A percentile compares a stretch with the other conserved stretches of the same genome.
phyloP scores from a whole-genome alignment of 1,140 invertebrate genomes.

The Eubasilissa regina region DNA sequence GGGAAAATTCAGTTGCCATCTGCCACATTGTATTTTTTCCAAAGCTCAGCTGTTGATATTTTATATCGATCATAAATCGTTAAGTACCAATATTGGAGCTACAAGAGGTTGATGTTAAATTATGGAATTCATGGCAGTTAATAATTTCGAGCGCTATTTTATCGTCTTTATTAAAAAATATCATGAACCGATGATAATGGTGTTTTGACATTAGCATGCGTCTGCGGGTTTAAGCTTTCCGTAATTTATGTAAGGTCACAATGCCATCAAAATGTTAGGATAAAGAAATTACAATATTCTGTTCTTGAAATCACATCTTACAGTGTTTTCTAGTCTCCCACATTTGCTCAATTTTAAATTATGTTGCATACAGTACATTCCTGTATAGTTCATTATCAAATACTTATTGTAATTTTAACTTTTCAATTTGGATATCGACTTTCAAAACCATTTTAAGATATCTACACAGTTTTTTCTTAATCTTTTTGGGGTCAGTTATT shows the following conservation, averaged over 20 bases:
- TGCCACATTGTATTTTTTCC: conserved; percentile 48
- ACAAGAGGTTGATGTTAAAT: not conserved
- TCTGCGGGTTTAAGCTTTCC: not conserved
- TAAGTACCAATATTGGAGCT: not conserved
- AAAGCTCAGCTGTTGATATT: conserved; percentile 46
- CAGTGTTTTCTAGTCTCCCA: too few relatives aligned
- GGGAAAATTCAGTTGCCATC: conserved; percentile 37
- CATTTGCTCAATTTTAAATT: not conserved
- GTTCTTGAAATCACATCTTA: not conserved
- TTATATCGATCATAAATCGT: conserved; percentile 33
- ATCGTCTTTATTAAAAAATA: not conserved
- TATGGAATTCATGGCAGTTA: not conserved
- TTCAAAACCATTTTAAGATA: too few relatives aligned
- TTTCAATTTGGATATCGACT: too few relatives aligned
- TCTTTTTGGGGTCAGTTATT: too few relatives aligned
- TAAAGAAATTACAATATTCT: conserved; percentile 30
- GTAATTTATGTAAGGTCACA: conserved; percentile 33
- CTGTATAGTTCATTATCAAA: too few relatives aligned
- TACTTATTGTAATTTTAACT: too few relatives aligned
- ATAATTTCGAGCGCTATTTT: not conserved
- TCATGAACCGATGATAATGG: not conserved
- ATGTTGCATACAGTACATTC: not conserved
- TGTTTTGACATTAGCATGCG: conserved; percentile 37
- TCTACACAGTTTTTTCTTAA: too few relatives aligned
- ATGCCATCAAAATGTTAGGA: conserved; percentile 23